Evolutionary conservation across 1,140 invertebrate species (phyloP).

Genomic region (Aethina tumida): DNA sequence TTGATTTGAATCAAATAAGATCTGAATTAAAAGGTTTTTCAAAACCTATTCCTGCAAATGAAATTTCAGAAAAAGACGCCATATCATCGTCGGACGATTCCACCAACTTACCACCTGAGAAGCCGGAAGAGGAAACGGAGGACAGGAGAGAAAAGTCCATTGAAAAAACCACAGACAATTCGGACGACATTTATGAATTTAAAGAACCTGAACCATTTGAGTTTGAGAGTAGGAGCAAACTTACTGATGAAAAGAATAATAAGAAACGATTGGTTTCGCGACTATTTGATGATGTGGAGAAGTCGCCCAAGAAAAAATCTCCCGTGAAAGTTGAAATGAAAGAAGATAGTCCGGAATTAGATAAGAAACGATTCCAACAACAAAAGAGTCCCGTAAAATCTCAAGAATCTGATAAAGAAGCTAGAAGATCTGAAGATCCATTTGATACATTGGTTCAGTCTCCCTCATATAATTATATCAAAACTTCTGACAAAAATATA

Average conservation of each 20-base stretch:
- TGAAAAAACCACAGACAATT: slow-evolving; percentile 30
- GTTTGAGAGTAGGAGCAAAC: slow-evolving; percentile 52
- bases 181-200: slow-evolving; percentile 77
- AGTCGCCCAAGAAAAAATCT: slow-evolving; percentile 29
- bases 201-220: slow-evolving; percentile 82
- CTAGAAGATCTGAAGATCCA: slow-evolving; percentile 29
- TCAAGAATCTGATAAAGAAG: slow-evolving; percentile 19
- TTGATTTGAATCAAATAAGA: slow-evolving; percentile 73
- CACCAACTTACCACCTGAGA: slow-evolving; percentile 23
- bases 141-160: slow-evolving; percentile 20
- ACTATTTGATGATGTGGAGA: slow-evolving; percentile 45
- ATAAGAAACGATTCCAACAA: slow-evolving; percentile 23
- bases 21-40: slow-evolving; percentile 73
- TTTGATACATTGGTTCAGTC: slow-evolving; percentile 44
- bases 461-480: slow-evolving; percentile 30
- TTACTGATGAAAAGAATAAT: slow-evolving; percentile 40
- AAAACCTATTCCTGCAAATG: slow-evolving; percentile 39
- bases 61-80: slow-evolving; percentile 31
- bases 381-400: slow-evolving; percentile 24
- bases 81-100: slow-evolving; percentile 32
- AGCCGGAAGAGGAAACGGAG: slow-evolving; percentile 17
- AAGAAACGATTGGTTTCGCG: slow-evolving; percentile 45
- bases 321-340: slow-evolving; percentile 23
- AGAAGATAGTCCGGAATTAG: slow-evolving; percentile 16
- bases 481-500: slow-evolving; percentile 11